Evolutionary conservation across 2,113 vertebrate species (phyloP).

Genomic region (Anoplopoma fimbria): DNA sequence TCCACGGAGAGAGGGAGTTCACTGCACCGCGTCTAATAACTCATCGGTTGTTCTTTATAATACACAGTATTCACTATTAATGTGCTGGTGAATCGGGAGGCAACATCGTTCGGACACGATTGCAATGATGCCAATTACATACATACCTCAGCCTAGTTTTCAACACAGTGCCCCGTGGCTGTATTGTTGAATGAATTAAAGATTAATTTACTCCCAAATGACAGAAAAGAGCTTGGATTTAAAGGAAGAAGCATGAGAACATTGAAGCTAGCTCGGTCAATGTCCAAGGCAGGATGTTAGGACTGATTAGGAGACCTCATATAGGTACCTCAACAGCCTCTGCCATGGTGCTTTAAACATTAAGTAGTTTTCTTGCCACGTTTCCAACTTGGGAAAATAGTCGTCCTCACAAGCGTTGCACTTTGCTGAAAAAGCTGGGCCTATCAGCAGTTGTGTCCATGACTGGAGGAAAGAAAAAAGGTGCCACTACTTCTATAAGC

Average conservation of each 20-base stretch:
- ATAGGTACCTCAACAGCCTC: not conserved
- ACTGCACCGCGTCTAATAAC: constrained; percentile 20
- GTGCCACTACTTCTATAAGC: not conserved
- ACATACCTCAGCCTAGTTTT: not conserved
- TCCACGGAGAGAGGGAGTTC: not conserved
- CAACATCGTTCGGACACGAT: not conserved
- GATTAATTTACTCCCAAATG: not conserved
- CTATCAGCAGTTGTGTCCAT: not conserved
- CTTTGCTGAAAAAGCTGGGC: not conserved
- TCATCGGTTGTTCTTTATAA: not conserved
- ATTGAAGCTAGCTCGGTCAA: not conserved
- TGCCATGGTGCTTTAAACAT: not conserved
- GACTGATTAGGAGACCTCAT: not conserved
- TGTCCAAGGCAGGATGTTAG: not conserved
- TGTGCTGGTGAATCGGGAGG: not conserved
- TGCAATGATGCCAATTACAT: not conserved
- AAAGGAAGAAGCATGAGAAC: not conserved
- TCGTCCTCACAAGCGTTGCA: not conserved
- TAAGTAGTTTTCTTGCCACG: not conserved
- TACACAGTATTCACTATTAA: not conserved
- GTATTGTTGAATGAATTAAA: not conserved
- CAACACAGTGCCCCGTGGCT: not conserved
- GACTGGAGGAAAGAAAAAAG: not conserved
- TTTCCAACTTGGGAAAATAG: not conserved
- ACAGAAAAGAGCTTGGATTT: not conserved